Evolutionary conservation across 2,888 invertebrate genomes (phyloP), one percentile per base, ranked within the genome.

Genomic region (Seladonia tumulorum): DNA sequence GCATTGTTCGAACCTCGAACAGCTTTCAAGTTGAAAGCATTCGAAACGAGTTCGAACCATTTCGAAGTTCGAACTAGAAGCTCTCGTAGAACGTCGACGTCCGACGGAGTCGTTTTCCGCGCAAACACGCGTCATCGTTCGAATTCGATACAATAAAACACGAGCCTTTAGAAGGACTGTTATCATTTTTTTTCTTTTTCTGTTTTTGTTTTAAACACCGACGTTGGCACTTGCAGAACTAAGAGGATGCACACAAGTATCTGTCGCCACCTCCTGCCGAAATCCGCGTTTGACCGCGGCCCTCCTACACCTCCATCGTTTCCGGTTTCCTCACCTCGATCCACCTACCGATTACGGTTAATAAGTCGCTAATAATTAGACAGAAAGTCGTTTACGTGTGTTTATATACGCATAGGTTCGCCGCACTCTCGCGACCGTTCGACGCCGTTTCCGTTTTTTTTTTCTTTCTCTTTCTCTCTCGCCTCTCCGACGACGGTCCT

Each of bases 211-310:
- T 63, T 66, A 29, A 66, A 86, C 80, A 87, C 79, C 82, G 76
- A 82, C 79, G 35, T 87, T 87, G 87, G 87, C 87, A 87, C 87
- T 87, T 87, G 87, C 79, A 87, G 87, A 73, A 87, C 81, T 85
- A 82, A 82, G 80, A 81, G 81, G 81, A 86, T 74, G 84, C 63
- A 78, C 75, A 85, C 78, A 78, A 60, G 35, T 72, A 45, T 47
- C 47, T 63, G 63, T 63, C 63, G 25, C 22, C 42, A 63, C 63
- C 39, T 63, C 45, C 12, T 18, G 16, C 35, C 18, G 60, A 60
- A 60, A 60, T 25, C 60, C 60, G 60, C 60, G 60, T 60, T 25
- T 22, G 5, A 60, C 25, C 60, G 25, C 25, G 60, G n/a, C 74
- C n/a, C 57, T 66, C 84, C 25, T 71, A 47, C 63, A 0, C n/a